Evolutionary conservation across 1,140 invertebrate genomes (phyloP).

Genomic region (Sarcophaga peregrina): DNA sequence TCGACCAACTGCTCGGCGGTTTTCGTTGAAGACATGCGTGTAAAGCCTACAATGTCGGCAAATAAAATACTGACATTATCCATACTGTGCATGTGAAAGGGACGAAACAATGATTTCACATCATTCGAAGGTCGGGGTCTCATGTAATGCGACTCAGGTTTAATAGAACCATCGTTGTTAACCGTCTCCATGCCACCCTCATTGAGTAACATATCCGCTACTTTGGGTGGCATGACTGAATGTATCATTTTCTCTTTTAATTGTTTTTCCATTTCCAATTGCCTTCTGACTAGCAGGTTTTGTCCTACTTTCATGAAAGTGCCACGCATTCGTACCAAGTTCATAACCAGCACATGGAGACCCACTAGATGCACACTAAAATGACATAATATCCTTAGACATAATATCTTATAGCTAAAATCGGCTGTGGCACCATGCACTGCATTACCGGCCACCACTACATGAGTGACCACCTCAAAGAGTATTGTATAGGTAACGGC

Average conservation of each 20-base stretch:
- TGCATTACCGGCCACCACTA: slow-evolving; percentile 66
- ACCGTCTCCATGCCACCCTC: slow-evolving; percentile 72
- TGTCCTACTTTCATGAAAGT: slow-evolving; percentile 98
- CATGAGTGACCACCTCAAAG: slow-evolving; percentile 77
- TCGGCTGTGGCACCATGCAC: slow-evolving; percentile 67
- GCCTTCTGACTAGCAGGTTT: slow-evolving; percentile 84
- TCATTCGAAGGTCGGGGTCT: slow-evolving; percentile 73
- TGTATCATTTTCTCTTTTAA: slow-evolving; percentile 98
- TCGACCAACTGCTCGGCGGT: slow-evolving; percentile 87
- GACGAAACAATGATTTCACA: slow-evolving; percentile 85
- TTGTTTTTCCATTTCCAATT: slow-evolving; percentile 92
- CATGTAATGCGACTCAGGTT: slow-evolving; percentile 58
- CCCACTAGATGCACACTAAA: slow-evolving; percentile 92
- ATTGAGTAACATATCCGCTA: slow-evolving; percentile 87
- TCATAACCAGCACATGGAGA: slow-evolving; percentile 93
- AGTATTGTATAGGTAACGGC: slow-evolving; percentile 82
- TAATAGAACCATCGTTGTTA: slow-evolving; percentile 52
- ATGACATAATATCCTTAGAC: slow-evolving; percentile 84
- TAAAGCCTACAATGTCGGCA: slow-evolving; percentile 98
- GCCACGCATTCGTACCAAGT: slow-evolving; percentile 88
- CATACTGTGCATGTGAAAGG: slow-evolving; percentile 93
- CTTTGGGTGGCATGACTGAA: slow-evolving; percentile 94
- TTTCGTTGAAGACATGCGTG: slow-evolving; percentile 97
- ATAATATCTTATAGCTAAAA: slow-evolving; percentile 71
- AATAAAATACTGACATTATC: slow-evolving; percentile 97